Conservation (phyloP, 23 tunicate genomes). For the Clavelina lepadiformis region DNA sequence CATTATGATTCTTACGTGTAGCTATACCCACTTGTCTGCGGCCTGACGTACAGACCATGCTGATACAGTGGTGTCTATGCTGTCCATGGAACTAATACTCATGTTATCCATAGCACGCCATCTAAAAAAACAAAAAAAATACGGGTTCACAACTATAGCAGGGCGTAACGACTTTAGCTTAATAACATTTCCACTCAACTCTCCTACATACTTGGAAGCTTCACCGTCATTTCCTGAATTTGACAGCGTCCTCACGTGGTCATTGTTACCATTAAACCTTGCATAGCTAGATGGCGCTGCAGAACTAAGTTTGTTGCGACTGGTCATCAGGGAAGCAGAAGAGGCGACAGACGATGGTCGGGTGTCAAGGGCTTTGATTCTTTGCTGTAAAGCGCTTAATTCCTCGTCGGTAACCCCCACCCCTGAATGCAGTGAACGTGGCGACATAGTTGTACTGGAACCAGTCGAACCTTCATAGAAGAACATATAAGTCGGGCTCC, state of each 20-base stretch:
- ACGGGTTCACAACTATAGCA: neutral
- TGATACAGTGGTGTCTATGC: slow-evolving; percentile 70
- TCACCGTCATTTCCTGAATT: neutral
- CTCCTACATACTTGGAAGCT: neutral
- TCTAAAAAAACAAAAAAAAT: slow-evolving; percentile 9
- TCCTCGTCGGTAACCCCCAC: slow-evolving; percentile 21
- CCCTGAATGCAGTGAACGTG: no score
- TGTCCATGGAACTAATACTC: slow-evolving; percentile 79
- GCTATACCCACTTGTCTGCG: no score
- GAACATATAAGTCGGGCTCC: no score
- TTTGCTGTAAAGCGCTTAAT: slow-evolving; percentile 18
- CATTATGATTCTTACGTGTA: no score
- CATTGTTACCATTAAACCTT: neutral
- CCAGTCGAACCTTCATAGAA: no score
- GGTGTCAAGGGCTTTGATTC: slow-evolving; percentile 10
- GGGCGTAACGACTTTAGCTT: neutral
- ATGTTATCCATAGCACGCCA: slow-evolving; percentile 21
- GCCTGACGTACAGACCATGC: slow-evolving; percentile 61
- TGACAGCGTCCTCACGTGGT: slow-evolving; percentile 9
- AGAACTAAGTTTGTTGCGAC: slow-evolving; percentile 7
- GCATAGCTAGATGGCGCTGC: slow-evolving; percentile 22
- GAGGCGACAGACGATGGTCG: neutral
- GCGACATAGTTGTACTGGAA: no score
- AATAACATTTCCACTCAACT: neutral
- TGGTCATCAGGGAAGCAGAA: neutral